Percentiles rank a stretch among this genome's conserved stretches.
These are phyloP conservation scores for Notarius lentiginosus DNA, from an alignment of 2,113 vertebrate species.

Conservation along the genomic window DNA sequence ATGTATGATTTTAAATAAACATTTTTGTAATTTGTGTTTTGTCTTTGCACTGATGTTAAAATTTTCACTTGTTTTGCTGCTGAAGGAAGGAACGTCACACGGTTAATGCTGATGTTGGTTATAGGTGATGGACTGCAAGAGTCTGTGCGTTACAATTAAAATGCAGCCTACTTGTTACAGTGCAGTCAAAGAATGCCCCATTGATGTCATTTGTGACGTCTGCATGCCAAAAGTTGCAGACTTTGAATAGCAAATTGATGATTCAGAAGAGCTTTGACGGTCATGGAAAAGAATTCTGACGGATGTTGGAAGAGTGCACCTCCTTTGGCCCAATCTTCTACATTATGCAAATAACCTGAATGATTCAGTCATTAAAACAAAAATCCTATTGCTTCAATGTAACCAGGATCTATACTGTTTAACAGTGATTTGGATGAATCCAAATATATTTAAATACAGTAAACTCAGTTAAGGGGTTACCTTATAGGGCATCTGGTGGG, in stretches of 20 bases:
- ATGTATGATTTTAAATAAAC: not conserved
- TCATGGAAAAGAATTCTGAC: not conserved
- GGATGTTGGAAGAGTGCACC: not conserved
- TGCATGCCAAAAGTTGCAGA: not conserved
- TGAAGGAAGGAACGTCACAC: not conserved
- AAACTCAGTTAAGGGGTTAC: not conserved
- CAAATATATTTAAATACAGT: not conserved
- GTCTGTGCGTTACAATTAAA: not conserved
- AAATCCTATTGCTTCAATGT: not conserved
- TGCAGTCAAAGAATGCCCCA: not conserved
- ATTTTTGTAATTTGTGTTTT: not conserved
- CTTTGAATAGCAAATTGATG: constrained; percentile 29
- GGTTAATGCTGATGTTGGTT: not conserved
- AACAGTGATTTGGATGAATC: not conserved
- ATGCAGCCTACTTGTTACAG: not conserved
- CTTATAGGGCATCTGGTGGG: not conserved
- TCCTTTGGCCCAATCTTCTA: not conserved
- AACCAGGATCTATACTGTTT: not conserved
- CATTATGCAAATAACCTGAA: not conserved
- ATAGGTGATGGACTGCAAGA: not conserved
- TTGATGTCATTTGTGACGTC: constrained; percentile 9
- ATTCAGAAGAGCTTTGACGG: not conserved
- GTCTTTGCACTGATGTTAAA: not conserved
- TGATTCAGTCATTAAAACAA: not conserved
- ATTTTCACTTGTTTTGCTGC: not conserved